Evolutionary conservation across 2,888 invertebrate genomes (phyloP).

Genomic region (Tiliacea citrago): DNA sequence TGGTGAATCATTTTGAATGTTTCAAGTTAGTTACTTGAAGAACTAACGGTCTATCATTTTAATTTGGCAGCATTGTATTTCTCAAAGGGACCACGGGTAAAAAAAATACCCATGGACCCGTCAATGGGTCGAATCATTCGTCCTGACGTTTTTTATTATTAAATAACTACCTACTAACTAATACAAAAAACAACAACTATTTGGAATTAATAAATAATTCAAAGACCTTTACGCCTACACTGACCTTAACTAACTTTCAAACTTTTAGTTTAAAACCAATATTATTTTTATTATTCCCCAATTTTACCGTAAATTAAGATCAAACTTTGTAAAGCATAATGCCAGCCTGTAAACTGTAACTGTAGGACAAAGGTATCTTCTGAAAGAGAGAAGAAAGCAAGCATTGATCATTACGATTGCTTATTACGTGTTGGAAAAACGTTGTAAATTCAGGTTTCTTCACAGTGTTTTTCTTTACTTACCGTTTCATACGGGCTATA

Average conservation of each 20-base stretch:
- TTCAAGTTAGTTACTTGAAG: no score
- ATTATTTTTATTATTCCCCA: not conserved
- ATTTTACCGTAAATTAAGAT: not conserved
- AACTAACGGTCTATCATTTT: no score
- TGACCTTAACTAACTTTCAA: slow-evolving; percentile 12
- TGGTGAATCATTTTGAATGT: no score
- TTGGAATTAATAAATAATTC: not conserved
- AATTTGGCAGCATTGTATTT: no score
- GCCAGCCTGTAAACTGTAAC: not conserved
- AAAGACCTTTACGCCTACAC: not conserved
- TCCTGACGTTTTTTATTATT: no score
- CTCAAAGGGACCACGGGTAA: no score
- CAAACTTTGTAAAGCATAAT: not conserved
- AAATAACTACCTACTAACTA: not conserved
- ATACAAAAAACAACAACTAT: not conserved
- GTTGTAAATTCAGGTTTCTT: not conserved
- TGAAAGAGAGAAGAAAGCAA: not conserved
- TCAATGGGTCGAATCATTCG: no score
- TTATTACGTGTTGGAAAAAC: not conserved
- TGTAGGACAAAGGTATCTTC: not conserved
- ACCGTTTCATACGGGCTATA: no score
- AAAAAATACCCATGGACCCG: no score
- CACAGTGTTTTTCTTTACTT: not conserved
- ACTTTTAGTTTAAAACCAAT: not conserved
- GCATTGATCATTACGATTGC: not conserved